Base-by-base conservation (phyloP, 2,888 invertebrate genomes). In the Trissoscelio sp. region DNA sequence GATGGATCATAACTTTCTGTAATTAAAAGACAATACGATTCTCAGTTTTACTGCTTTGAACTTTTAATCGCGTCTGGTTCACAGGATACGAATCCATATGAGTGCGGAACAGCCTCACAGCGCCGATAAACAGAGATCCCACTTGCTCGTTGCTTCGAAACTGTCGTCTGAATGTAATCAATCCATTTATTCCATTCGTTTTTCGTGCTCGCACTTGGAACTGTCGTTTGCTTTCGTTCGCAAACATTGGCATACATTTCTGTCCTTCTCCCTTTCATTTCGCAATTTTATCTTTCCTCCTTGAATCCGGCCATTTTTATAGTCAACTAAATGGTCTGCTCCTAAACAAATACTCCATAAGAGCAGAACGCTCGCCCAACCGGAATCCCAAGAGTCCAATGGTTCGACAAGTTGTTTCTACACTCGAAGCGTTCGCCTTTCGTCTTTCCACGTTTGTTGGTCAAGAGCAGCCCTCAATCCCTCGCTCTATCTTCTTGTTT, bases 341-440 rank as follows among this genome's bases (percentile, higher is more conserved):
- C 87, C 85, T 85, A 84, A 86, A 86, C 86, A 88, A 87, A 87
- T 86, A 88, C 85, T 84, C 81, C 62, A 83, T 44, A 60, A 67
- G 28, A 28, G 57, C 22, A 48, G 70, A 81, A 53, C 72, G 67
- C 58, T 82, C 66, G 70, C 66, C 78, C 66, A 83, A 82, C 78
- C 60, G 58, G 69, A 84, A 77, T 73, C 74, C 82, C 80, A 77
- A 79, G 69, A 72, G 69, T n/a, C 66, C 62, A 83, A 83, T 79
- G 83, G 75, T 81, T 83, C 73, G 74, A 83, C 77, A 79, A 81
- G 80, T 84, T 83, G 84, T 85, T 84, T 84, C 79, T 80, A 62
- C 60, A 64, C 82, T 81, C 81, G 82, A 83, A 79, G 67, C 62
- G 60, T 14, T 64, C 75, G 66, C 57, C 31, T 69, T 69, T 69